Evolutionary conservation across 1,140 invertebrate genomes (phyloP).

Genomic region (Caenorhabditis inopinata): DNA sequence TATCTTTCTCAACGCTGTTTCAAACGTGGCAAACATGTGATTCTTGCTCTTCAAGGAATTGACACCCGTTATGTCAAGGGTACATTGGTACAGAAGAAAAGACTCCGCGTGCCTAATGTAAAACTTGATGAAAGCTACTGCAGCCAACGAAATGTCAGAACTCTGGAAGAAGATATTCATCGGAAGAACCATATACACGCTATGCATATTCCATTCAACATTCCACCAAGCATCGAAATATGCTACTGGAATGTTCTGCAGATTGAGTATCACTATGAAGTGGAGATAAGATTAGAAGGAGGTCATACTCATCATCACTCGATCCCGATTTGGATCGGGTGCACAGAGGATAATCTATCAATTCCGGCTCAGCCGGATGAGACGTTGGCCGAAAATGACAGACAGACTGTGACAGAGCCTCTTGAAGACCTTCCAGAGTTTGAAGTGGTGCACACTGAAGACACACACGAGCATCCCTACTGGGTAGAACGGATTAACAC

Average conservation of each 20-base stretch:
- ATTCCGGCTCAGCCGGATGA: constrained; percentile 1
- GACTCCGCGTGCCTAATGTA: constrained; percentile 38
- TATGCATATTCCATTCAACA: constrained; percentile 40
- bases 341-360: constrained; percentile 44
- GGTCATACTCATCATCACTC: constrained; percentile 42
- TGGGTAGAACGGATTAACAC: constrained; percentile 41
- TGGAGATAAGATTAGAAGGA: constrained; percentile 39
- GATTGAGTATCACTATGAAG: constrained; percentile 34
- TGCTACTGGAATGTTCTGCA: constrained; percentile 50
- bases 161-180: constrained; percentile 25
- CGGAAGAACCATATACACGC: constrained; percentile 14
- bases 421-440: constrained; percentile 42
- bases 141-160: constrained; percentile 36
- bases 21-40: constrained; percentile 44
- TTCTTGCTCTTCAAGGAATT: constrained; percentile 35
- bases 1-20: constrained; percentile 43
- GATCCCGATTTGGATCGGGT: constrained; percentile 50
- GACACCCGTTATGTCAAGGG: constrained; percentile 21
- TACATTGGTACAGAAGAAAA: constrained; percentile 37
- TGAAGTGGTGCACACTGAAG: constrained; percentile 43
- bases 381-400: background rate
- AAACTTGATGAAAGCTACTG: constrained; percentile 42
- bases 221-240: constrained; percentile 46
- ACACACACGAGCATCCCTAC: constrained; percentile 30
- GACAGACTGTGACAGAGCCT: background rate